A percentile compares a stretch with the other conserved stretches of the same genome.
phyloP scores from a whole-genome alignment of 2,888 invertebrate genomes.

The Platerodrilus igneus region DNA sequence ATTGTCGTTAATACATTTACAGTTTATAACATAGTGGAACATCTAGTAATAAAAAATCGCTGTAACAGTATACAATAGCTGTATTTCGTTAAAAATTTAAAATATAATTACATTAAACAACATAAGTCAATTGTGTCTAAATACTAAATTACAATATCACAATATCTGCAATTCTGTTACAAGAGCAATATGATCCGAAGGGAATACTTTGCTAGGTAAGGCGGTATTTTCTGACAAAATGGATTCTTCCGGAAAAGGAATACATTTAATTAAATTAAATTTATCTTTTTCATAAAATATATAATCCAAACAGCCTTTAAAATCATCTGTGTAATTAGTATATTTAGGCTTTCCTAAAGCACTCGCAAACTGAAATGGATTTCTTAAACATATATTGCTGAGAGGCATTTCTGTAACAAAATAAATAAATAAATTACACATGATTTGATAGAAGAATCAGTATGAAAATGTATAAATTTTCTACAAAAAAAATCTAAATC shows the following conservation, averaged over 20 bases:
- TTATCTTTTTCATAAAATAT: conserved; percentile 73
- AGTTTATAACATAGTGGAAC: too few species aligned
- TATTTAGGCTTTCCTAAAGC: conserved; percentile 82
- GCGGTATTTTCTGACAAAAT: conserved; percentile 71
- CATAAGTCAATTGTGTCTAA: too few species aligned
- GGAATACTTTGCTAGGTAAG: conserved; percentile 83
- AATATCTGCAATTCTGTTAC: conserved; percentile 77
- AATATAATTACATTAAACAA: too few species aligned
- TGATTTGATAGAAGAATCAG: too few species aligned
- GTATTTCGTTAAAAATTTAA: too few species aligned
- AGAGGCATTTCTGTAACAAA: conserved; percentile 54
- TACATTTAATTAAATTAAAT: conserved; percentile 61
- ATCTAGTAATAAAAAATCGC: too few species aligned
- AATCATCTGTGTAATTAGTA: conserved; percentile 81
- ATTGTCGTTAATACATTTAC: too few species aligned
- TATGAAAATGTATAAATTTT: too few species aligned
- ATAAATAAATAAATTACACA: conserved; percentile 56
- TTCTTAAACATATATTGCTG: conserved; percentile 57
- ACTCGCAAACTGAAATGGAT: conserved; percentile 64
- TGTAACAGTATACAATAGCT: too few species aligned
- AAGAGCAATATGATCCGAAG: conserved; percentile 91
- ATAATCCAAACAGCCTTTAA: conserved; percentile 88
- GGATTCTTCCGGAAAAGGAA: conserved; percentile 76
- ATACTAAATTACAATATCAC: too few species aligned
- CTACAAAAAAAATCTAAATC: too few species aligned